Evolutionary conservation across 1,140 invertebrate genomes (phyloP), one percentile per base, ranked within the genome.

Genomic region (Tetramorium simillimum): DNA sequence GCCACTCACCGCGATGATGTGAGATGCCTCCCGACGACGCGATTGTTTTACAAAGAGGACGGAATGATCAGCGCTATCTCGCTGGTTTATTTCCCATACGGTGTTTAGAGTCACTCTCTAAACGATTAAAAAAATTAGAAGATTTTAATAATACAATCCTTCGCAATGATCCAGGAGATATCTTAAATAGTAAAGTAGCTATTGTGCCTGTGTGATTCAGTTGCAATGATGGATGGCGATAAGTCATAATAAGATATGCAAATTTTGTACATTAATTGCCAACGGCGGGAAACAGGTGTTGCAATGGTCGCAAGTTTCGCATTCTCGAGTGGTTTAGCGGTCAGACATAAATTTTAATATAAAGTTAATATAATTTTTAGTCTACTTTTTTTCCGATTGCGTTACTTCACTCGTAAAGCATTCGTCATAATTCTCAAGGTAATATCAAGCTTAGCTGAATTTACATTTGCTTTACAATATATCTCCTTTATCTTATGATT

Each of bases 31-130:
- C 46, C 69, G 14, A 28, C 51, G 51, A 73, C 40, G 43, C 58
- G 53, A 75, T 73, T 75, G n/a, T 84, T 75, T 62, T 73, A 24
- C 6, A 75, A 73, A 60, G 67, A 73, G 40, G 24, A 58, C 3
- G 5, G 3, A 80, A 46, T 62, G 28, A 63, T 46, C 49, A n/a
- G 14, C 9, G 33, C 16, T 69, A 56, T 70, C 37, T 81, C 37
- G n/a, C 43, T 73, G 40, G 18, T 73, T 82, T 60, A 58, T 60
- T 51, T 73, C 53, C 56, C 67, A 82, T 16, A 24, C 6, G 12
- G 3, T 70, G 33, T 24, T 70, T 28, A 43, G 0, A 40, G 3
- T 12, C 3, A 12, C 37, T 65, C 14, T 69, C 21, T 69, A 46
- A 46, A 69, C 21, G 40, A 49, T 69, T 46, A 16, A 76, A 12